These are phyloP conservation scores for Ectropis crepuscularia DNA, from an alignment of 2,888 invertebrate genomes.

Conservation along the genomic window DNA sequence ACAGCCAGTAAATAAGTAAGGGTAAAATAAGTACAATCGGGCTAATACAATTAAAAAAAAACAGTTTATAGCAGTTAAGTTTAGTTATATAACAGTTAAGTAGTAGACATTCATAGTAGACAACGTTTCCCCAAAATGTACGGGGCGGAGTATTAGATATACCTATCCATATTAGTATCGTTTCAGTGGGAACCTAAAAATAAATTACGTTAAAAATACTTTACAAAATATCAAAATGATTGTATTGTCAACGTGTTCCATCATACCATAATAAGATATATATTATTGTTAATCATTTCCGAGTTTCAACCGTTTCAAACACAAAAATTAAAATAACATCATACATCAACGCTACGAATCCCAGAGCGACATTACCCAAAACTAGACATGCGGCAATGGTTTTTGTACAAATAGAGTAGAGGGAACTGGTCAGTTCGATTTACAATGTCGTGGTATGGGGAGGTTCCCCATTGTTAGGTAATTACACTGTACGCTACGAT, in stretches of 20 bases:
- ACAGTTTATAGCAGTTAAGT: too few relatives aligned
- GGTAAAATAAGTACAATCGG: too few relatives aligned
- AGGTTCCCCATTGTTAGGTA: slow-evolving; percentile 68
- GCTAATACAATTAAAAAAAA: too few relatives aligned
- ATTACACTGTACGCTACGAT: slow-evolving; percentile 70
- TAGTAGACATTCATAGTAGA: too few relatives aligned
- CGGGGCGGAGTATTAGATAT: too few relatives aligned
- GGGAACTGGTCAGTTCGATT: slow-evolving; percentile 15
- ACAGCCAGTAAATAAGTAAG: too few relatives aligned
- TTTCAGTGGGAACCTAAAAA: slow-evolving; percentile 39
- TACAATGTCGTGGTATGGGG: slow-evolving; percentile 50
- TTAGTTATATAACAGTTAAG: too few relatives aligned
- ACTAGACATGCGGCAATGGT: slow-evolving; percentile 41
- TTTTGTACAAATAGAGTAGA: slow-evolving; percentile 5
- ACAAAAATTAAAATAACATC: not conserved
- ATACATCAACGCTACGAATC: slow-evolving; percentile 45
- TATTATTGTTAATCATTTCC: slow-evolving; percentile 31
- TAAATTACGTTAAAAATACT: slow-evolving; percentile 58
- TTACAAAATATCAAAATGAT: slow-evolving; percentile 61
- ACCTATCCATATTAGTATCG: not conserved
- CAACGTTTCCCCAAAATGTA: too few relatives aligned
- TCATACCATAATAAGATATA: slow-evolving; percentile 49
- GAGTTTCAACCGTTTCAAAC: slow-evolving; percentile 14
- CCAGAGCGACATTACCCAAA: not conserved
- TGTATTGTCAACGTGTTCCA: slow-evolving; percentile 62